Percentiles rank a stretch among this genome's conserved stretches.
phyloP scores from a whole-genome alignment of 2,113 vertebrate genomes.

The Callipepla squamata region DNA sequence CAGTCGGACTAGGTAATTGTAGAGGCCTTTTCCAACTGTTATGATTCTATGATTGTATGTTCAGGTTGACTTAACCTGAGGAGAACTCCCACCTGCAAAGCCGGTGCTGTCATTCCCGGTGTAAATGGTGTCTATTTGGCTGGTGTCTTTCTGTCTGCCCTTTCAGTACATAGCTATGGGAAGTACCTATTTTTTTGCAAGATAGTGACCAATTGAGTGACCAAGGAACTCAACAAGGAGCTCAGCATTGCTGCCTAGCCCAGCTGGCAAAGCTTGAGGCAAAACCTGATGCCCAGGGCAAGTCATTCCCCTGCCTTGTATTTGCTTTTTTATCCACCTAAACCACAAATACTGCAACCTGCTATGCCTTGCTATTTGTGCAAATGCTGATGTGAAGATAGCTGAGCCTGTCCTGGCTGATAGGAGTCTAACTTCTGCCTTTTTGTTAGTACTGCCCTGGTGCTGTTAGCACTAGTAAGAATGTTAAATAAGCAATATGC shows the following conservation, averaged over 20 bases:
- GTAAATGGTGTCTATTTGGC: neutral
- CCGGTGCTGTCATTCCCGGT: neutral
- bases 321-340: neutral
- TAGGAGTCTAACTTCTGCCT: neutral
- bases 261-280: neutral
- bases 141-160: neutral
- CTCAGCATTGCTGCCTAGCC: neutral
- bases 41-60: neutral
- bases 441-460: neutral
- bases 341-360: neutral
- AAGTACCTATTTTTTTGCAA: too few species aligned
- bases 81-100: neutral
- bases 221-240: too few species aligned
- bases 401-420: accelerated
- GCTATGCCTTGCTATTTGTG: neutral
- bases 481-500: neutral
- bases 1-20: too few species aligned
- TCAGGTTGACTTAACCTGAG: neutral
- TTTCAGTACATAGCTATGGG: neutral
- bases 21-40: too few species aligned
- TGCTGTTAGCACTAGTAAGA: neutral
- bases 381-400: neutral
- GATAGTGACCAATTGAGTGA: neutral
- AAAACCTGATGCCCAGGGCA: neutral
- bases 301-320: neutral